These are phyloP conservation scores for Gadus macrocephalus DNA, from an alignment of 2,113 vertebrate species.

Conservation along the genomic window DNA sequence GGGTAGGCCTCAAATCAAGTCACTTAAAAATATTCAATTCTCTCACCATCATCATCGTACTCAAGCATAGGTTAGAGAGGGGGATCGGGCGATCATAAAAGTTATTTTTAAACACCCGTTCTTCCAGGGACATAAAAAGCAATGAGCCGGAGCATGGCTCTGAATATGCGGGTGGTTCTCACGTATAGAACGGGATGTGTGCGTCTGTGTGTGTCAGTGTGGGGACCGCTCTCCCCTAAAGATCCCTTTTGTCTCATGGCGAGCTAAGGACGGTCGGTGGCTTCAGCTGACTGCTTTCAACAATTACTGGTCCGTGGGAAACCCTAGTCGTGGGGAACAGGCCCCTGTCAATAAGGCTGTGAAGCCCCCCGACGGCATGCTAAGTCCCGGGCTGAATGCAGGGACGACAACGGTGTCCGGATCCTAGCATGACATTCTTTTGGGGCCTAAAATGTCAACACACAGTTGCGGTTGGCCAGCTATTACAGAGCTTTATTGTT, in stretches of 20 bases:
- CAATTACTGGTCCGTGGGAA: constrained; percentile 64
- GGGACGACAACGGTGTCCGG: constrained; percentile 19
- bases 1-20: too few species aligned
- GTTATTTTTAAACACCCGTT: neutral
- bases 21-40: too few species aligned
- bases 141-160: neutral
- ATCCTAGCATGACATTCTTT: constrained; percentile 8
- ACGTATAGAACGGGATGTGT: neutral
- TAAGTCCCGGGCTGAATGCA: constrained; percentile 36
- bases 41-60: too few species aligned
- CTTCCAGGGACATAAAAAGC: constrained; percentile 30
- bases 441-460: neutral
- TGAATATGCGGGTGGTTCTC: constrained; percentile 19
- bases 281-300: constrained; percentile 63
- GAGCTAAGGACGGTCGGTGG: constrained; percentile 61
- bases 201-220: constrained; percentile 23
- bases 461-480: neutral
- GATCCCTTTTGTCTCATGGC: constrained; percentile 62
- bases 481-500: neutral
- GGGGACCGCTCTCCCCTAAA: constrained; percentile 40
- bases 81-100: too few species aligned
- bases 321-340: constrained; percentile 51
- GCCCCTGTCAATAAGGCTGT: constrained; percentile 65
- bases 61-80: too few species aligned
- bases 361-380: constrained; percentile 27